Base-by-base conservation (phyloP, 2,797 vertebrate species). In the Sphenodon punctatus region DNA sequence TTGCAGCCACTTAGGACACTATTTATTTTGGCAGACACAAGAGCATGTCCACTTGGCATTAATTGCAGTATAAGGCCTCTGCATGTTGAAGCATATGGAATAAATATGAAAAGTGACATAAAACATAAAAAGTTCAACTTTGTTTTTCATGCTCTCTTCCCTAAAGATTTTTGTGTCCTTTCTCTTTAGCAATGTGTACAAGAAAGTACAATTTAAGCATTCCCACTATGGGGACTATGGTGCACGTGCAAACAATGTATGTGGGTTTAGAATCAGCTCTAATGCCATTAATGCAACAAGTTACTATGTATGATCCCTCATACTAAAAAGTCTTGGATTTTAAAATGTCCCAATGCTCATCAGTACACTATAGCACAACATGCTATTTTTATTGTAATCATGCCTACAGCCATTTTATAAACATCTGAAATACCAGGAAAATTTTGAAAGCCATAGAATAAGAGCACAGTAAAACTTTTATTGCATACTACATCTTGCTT, bases 391-490 rank as follows among this genome's bases (percentile, higher is more conserved):
- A 43, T 70, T 87, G 75, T 83, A 79, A 89, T 76, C 78, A 88
- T 74, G 39, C 77, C 39, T 48, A 72, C 60, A 74, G 70, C 90
- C 86, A 88, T 90, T 92, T 87, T 84, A 78, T 48, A 91, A 91
- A 82, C 72, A 89, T 60, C 53, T 69, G 59, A 90, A 90, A 86
- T 72, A 41, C 53, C 75, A 80, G 68, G 51, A 71, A 84, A 81
- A 93, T 82, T 46, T 39, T 76, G 72, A 91, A 92, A 86, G 78
- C 68, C 76, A 77, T 32, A 86, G 55, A 75, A 51, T 36, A 56
- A 79, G 48, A 78, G 20, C 46, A 68, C 5, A 89, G 70, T 89
- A 91, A 93, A 94, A 82, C 64, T 75, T 94, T 92, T 89, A 94
- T 66, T 80, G 71, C 64, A 45, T 72, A 75, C 83, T 93, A 84